Evolutionary conservation across 2,888 invertebrate genomes (phyloP).

Genomic region (Chloromyia formosa): DNA sequence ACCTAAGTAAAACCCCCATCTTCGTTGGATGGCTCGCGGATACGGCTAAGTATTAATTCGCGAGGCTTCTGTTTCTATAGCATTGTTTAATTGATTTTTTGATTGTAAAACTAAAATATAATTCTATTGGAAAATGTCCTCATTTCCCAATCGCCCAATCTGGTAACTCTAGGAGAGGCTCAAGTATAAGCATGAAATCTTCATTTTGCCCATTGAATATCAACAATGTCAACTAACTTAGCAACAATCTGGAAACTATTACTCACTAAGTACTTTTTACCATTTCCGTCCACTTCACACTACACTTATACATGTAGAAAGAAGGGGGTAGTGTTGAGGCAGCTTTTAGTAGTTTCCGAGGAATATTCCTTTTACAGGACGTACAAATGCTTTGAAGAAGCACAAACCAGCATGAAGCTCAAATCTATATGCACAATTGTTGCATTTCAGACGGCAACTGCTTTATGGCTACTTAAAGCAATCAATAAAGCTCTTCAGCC

Average conservation of each 20-base stretch:
- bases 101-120: too few species aligned
- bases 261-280: not conserved
- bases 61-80: too few species aligned
- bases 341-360: not conserved
- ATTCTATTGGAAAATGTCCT: too few species aligned
- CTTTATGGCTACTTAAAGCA: not conserved
- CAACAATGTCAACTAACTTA: not conserved
- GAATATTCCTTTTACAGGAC: not conserved
- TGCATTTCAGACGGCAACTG: not conserved
- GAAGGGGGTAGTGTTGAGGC: too few species aligned
- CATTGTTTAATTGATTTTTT: too few species aligned
- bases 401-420: not conserved
- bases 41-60: too few species aligned
- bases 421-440: slow-evolving; percentile 16
- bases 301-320: not conserved
- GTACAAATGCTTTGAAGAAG: not conserved
- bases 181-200: too few species aligned
- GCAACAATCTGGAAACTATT: not conserved
- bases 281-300: not conserved
- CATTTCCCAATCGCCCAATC: too few species aligned
- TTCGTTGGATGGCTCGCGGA: too few species aligned
- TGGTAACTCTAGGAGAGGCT: too few species aligned
- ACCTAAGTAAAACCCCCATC: too few species aligned
- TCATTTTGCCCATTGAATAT: too few species aligned
- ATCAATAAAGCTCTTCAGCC: slow-evolving; percentile 21